Percentiles rank a stretch among this genome's conserved stretches.
These are phyloP conservation scores for Sycophaga agraensis DNA, from an alignment of 1,140 invertebrate genomes.

Conservation along the genomic window DNA sequence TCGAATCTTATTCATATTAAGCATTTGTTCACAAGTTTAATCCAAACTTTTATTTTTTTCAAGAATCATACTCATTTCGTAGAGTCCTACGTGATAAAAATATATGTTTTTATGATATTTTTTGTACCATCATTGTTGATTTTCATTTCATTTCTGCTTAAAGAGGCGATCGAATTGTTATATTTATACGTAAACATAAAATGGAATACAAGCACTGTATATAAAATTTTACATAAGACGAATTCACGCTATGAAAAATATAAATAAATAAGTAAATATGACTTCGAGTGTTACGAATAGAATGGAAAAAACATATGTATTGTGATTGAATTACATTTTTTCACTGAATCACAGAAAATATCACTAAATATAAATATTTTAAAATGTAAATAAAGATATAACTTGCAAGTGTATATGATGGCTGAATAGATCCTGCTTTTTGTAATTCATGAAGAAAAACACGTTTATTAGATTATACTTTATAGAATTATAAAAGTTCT, in stretches of 20 bases:
- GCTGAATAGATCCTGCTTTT: slow-evolving; percentile 14
- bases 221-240: slow-evolving; percentile 22
- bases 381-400: slow-evolving; percentile 22
- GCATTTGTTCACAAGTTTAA: not conserved
- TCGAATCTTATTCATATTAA: not conserved
- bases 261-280: slow-evolving; percentile 5
- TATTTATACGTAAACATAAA: slow-evolving; percentile 25
- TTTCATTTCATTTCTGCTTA: slow-evolving; percentile 12
- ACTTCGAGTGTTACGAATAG: slow-evolving; percentile 23
- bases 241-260: slow-evolving; percentile 15
- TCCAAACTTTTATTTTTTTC: not conserved
- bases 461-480: slow-evolving; percentile 1
- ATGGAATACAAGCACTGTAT: slow-evolving; percentile 19
- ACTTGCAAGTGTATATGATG: slow-evolving; percentile 14
- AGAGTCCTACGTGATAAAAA: slow-evolving; percentile 9
- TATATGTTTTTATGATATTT: slow-evolving; percentile 21
- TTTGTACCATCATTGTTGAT: slow-evolving; percentile 22
- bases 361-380: slow-evolving; percentile 20
- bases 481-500: slow-evolving; percentile 15
- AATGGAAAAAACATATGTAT: slow-evolving; percentile 4
- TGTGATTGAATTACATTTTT: slow-evolving; percentile 30
- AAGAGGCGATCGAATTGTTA: slow-evolving; percentile 24
- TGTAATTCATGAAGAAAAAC: not conserved
- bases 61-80: slow-evolving; percentile 6
- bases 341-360: slow-evolving; percentile 7